Conservation (phyloP, 1,140 invertebrate genomes). For the Colletes latitarsis region DNA sequence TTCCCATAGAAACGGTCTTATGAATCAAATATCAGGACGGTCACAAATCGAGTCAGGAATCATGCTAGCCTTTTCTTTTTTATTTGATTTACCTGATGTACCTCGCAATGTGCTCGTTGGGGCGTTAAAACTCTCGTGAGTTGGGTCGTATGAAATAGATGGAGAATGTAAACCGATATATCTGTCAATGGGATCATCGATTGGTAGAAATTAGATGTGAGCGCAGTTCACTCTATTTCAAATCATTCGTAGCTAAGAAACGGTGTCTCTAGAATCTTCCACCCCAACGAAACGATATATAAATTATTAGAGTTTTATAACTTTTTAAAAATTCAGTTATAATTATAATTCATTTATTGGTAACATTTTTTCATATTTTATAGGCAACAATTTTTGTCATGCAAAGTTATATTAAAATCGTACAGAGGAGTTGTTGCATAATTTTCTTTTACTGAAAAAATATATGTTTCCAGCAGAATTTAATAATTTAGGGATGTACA, state of each 20-base stretch:
- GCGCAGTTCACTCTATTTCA: not conserved
- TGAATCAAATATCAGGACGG: not conserved
- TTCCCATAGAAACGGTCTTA: not conserved
- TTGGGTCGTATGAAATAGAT: not conserved
- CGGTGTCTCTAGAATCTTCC: too few relatives aligned
- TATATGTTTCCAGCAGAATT: too few relatives aligned
- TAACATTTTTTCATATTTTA: too few relatives aligned
- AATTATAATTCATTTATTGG: too few relatives aligned
- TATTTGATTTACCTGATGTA: slow-evolving; percentile 11
- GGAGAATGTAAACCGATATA: slow-evolving; percentile 5
- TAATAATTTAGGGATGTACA: too few relatives aligned
- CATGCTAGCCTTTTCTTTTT: slow-evolving; percentile 1
- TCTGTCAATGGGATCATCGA: not conserved
- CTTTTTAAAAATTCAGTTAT: too few relatives aligned
- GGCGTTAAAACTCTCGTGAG: not conserved
- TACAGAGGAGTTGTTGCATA: too few relatives aligned
- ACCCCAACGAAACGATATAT: too few relatives aligned
- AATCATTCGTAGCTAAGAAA: not conserved
- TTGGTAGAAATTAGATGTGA: not conserved
- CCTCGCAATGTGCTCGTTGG: not conserved
- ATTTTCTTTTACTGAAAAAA: too few relatives aligned
- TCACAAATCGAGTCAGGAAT: slow-evolving; percentile 15
- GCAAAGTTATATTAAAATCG: too few relatives aligned
- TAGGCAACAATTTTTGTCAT: too few relatives aligned
- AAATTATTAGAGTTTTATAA: too few relatives aligned